Evolutionary conservation across 1,140 invertebrate species (phyloP), one percentile per base, ranked within the genome.

Genomic region (Zaprionus vittiger): DNA sequence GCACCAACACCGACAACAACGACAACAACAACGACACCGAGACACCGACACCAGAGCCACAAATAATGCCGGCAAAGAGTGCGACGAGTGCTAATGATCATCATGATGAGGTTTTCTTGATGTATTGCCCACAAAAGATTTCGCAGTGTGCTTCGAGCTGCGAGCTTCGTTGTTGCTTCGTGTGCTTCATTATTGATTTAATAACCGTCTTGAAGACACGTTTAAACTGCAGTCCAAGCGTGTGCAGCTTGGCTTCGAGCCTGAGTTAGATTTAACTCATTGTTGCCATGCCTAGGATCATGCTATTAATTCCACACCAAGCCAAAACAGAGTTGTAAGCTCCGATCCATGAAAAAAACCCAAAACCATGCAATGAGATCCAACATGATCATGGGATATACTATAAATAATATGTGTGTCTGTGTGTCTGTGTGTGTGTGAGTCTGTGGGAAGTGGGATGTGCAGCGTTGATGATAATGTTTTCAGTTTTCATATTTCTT

Each of bases 161-260:
- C 41, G n/a, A 44, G 41, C 77, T 89, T 80, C 76, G 74, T 56
- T 44, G 74, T 78, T 73, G 79, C 73, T 91, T 91, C 87, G 89
- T 91, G 87, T 87, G 87, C 87, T 91, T 91, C 87, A 91, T 91
- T 91, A 91, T 91, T 91, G 87, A 91, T 91, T 91, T 91, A 91
- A 91, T 91, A 91, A 91, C 87, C 91, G 81, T 64, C 65, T 91
- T 85, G 86, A 90, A 91, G 86, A 86, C 86, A 91, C 86, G 86
- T 85, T 91, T 91, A 83, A 91, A 76, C 86, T 81, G 79, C 80
- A 81, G 67, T 68, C 76, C 80, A 55, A 72, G 73, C 68, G 61
- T 77, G 78, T 82, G 80, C 83, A 80, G 77, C 47, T 49, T 49
- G 49, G 59, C 63, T 75, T 62, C 7, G 28, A 62, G 63, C 63